Base-by-base conservation (phyloP, 2,113 vertebrate species). In the Daphoenositta chrysoptera region DNA sequence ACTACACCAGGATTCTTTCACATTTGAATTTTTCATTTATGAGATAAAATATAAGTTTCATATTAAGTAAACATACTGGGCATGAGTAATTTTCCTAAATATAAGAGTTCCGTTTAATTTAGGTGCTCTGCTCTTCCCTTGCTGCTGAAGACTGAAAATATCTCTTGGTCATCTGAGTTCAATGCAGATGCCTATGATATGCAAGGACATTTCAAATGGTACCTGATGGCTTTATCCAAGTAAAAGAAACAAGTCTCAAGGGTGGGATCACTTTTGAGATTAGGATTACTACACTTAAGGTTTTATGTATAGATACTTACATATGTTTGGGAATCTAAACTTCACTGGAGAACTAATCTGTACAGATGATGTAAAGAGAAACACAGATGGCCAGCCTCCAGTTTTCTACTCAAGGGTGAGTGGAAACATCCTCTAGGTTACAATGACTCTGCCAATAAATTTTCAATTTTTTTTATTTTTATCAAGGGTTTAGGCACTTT, bases 171-270 rank as follows among this genome's bases (percentile, higher is more conserved):
- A 54, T n/a, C 44, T 66, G 27, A 80, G 17, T 6, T 75, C 44
- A 8, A 3, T 50, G 11, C 20, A 63, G 24, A 53, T 39, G 21
- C 7, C 20, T 83, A 7, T 44, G 24, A 45, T 40, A 60, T 0
- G 23, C 1, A 85, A 72, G 11, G 7, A 15, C 14, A 69, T 58
- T 58, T 89, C 53, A 69, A 35, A 85, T 37, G 6, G 5, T 57
- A 20, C 0, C 15, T 17, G 7, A 15, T 61, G 33, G 2, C 6
- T 69, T 89, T 69, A 64, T n/a, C 13, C 0, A 0, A 15, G 7
- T 61, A 31, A 81, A 70, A 84, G 16, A 68, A 76, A 57, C 8
- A 35, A 42, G 10, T 27, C 3, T 30, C 1, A 17, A n/a, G 10
- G 2, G 5, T 61, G 12, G 12, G 5, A 63, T 78, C 28, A 20